Percentiles rank a stretch among this genome's conserved stretches.
These are phyloP conservation scores for Habropoda laboriosa DNA, from an alignment of 1,140 invertebrate species.

Conservation along the genomic window DNA sequence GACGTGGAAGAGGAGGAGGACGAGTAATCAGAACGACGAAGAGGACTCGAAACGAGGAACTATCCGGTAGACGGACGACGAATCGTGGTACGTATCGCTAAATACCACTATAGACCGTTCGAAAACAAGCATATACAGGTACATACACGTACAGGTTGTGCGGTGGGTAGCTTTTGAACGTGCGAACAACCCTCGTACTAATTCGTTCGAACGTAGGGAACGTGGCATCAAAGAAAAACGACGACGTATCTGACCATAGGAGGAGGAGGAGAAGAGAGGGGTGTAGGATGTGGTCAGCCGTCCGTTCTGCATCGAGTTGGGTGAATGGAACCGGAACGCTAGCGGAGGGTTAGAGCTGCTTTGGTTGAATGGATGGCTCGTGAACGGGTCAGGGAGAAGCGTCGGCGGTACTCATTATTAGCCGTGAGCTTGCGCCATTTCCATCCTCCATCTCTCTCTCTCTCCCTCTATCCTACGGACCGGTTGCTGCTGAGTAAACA, in stretches of 20 bases:
- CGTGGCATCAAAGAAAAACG: slow-evolving; percentile 49
- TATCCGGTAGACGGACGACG: neutral
- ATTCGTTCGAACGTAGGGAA: neutral
- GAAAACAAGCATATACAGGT: neutral
- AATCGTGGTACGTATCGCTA: neutral
- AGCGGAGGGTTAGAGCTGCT: slow-evolving; percentile 18
- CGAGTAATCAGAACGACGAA: neutral
- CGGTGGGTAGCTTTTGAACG: neutral
- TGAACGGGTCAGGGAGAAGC: slow-evolving; percentile 41
- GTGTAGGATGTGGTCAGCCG: slow-evolving; percentile 29
- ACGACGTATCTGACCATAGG: slow-evolving; percentile 18
- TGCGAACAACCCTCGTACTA: slow-evolving; percentile 13
- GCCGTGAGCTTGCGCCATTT: slow-evolving; percentile 54
- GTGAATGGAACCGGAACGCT: slow-evolving; percentile 30
- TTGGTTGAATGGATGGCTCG: slow-evolving; percentile 33
- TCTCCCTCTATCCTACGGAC: neutral
- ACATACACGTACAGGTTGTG: too few species aligned
- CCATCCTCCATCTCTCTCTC: too few species aligned
- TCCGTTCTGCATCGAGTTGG: slow-evolving; percentile 31
- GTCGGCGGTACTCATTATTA: slow-evolving; percentile 68
- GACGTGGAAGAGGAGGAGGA: neutral
- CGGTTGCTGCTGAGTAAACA: slow-evolving; percentile 68
- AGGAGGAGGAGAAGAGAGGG: too few species aligned
- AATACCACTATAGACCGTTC: neutral
- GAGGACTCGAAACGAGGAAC: slow-evolving; percentile 1